Evolutionary conservation across 1,140 invertebrate genomes (phyloP), one percentile per base, ranked within the genome.

Genomic region (Hyles vespertilio): DNA sequence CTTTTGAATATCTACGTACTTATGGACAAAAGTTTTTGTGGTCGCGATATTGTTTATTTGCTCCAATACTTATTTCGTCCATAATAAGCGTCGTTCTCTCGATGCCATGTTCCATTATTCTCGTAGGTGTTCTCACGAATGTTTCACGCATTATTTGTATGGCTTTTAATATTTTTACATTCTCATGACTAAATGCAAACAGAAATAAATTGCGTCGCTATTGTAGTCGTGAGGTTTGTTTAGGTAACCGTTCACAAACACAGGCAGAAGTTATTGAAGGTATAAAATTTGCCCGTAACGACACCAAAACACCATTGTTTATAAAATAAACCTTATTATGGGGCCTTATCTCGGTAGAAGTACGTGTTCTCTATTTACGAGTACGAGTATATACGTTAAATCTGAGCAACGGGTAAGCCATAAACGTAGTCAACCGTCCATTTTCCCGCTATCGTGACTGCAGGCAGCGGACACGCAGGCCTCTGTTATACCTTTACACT

Each of bases 401-500:
- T 81, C 74, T 72, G 72, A 77, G 69, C 72, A 69, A 72, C 74
- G 75, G 74, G 67, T 71, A 67, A 78, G 76, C 79, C 78, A 81
- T 88, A 86, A 88, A 88, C 77, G 85, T 88, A 85, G 79, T 81
- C 82, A 85, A 84, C 80, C 83, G 81, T 86, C 77, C 82, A 85
- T 88, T 88, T 86, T 79, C 79, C 70, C 71, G 72, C 77, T 88
- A 86, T 86, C 81, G 75, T 77, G 65, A 72, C 75, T 80, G 79
- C 73, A 78, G 74, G 66, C 79, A 65, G 69, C 72, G 67, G 70
- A 86, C 84, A 88, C 83, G 84, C 77, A 86, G 77, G 51, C 68
- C 72, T 64, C 60, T 61, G 56, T 49, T 55, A 62, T 51, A 32
- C 11, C 32, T 6, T 8, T 9, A 32, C 7, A 11, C 7, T 11